Evolutionary conservation across 2,888 invertebrate genomes (phyloP), one percentile per base, ranked within the genome.

Genomic region (Podotricha telesiphe): DNA sequence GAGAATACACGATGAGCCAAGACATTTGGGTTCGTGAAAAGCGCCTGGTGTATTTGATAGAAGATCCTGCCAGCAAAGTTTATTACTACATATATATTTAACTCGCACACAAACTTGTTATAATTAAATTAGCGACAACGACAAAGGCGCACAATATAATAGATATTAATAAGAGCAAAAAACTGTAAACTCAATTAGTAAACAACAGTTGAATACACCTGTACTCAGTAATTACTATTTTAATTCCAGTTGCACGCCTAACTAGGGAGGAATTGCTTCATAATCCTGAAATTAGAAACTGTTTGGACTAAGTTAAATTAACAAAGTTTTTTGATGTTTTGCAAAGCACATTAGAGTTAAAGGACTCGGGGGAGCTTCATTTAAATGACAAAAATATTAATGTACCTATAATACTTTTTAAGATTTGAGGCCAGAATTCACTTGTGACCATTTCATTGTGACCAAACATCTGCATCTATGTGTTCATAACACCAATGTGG

Each of bases 271-370:
- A 71, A 71, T 73, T 68, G 71, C 73, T 71, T 71, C 70, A 73
- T 70, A 74, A 73, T 73, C 69, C 73, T 73, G 67, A 71, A 73
- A 73, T 74, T 71, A 73, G 73, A 74, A 69, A 73, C 71, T 73
- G 74, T 73, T 71, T 69, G 63, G 65, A 68, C 69, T 68, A 67
- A 71, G 73, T 74, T 74, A 71, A 71, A 73, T 74, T 70, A 71
- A 74, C 70, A 74, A 74, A 74, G 73, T 74, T 74, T 74, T 73
- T 73, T 68, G 73, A 71, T 68, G 64, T 68, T 68, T 63, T 59
- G 68, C 64, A 71, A 62, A 73, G 65, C 70, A 70, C 67, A 63
- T 69, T 53, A 65, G 68, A 66, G 68, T 48, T 64, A 73, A 73
- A 71, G 69, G 68, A 68, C 66, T 68, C 67, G 47, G 22, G 68